A percentile compares a stretch with the other conserved stretches of the same genome.
Evolutionary conservation across 2,888 invertebrate species (phyloP).

Genomic region (Caenorhabditis sp.): DNA sequence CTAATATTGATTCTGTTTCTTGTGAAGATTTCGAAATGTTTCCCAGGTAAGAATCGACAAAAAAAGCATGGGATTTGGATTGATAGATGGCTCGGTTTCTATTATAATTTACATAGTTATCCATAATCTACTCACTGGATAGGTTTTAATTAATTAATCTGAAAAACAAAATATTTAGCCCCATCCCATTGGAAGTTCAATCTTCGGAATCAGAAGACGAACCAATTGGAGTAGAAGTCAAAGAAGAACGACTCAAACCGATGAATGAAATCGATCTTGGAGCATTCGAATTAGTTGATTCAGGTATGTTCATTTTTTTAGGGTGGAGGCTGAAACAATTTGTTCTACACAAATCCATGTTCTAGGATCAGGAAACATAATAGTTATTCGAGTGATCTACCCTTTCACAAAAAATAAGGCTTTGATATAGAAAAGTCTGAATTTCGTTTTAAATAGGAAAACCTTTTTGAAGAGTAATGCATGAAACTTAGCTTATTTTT

Average conservation of each 20-base stretch:
- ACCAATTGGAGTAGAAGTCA: constrained; percentile 44
- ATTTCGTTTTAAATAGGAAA: too few species aligned
- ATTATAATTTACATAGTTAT: too few species aligned
- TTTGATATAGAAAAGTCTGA: too few species aligned
- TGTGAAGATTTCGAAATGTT: constrained; percentile 9
- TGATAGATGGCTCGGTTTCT: neutral
- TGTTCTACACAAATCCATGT: neutral
- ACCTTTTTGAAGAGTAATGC: too few species aligned
- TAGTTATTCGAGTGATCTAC: too few species aligned
- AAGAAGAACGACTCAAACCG: constrained; percentile 18
- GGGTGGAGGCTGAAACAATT: neutral
- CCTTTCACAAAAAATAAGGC: too few species aligned
- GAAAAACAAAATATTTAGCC: constrained; percentile 24
- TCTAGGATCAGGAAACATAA: too few species aligned
- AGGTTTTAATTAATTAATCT: too few species aligned
- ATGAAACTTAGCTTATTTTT: too few species aligned
- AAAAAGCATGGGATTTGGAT: neutral
- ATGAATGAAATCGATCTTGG: constrained; percentile 66
- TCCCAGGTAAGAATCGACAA: neutral
- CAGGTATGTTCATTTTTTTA: constrained; percentile 25
- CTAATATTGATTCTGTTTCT: neutral
- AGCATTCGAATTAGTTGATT: constrained; percentile 68
- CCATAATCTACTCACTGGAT: too few species aligned
- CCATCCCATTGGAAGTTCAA: constrained; percentile 41
- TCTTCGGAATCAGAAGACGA: constrained; percentile 55